Conservation (phyloP, 2,888 invertebrate genomes). For the Macrophya alboannulata region DNA sequence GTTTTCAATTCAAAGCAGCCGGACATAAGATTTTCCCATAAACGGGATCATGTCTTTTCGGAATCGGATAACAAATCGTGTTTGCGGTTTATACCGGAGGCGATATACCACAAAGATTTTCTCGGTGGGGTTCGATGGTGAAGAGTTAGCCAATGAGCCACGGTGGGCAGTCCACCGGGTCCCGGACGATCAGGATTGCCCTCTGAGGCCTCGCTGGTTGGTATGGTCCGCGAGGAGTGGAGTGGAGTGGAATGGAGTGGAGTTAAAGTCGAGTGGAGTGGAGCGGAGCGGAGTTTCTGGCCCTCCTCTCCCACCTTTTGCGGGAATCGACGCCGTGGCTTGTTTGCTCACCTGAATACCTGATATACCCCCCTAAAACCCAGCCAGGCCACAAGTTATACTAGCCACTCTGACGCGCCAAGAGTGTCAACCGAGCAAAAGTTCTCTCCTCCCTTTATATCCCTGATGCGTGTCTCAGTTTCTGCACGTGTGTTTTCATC, state of each 20-base stretch:
- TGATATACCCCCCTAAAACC: constrained; percentile 2
- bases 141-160: constrained; percentile 76
- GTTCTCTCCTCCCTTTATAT: not conserved
- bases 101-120: constrained; percentile 12
- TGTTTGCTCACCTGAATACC: constrained; percentile 54
- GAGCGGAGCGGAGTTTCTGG: not conserved
- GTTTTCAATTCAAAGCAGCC: too few relatives aligned
- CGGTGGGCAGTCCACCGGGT: constrained; percentile 75
- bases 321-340: constrained; percentile 50
- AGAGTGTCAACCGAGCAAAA: constrained; percentile 14
- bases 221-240: constrained; percentile 48
- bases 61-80: not conserved
- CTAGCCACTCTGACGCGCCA: constrained; percentile 33
- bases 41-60: not conserved
- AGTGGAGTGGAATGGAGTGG: constrained; percentile 3
- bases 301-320: constrained; percentile 38
- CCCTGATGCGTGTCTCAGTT: not conserved
- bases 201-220: constrained; percentile 45
- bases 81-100: constrained; percentile 4
- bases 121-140: constrained; percentile 40
- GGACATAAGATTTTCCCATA: too few relatives aligned
- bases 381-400: not conserved
- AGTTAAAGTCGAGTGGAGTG: not conserved
- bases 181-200: constrained; percentile 44
- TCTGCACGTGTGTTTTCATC: not conserved